Evolutionary conservation across 2,113 vertebrate genomes (phyloP).

Genomic region (Cyanistes caeruleus): DNA sequence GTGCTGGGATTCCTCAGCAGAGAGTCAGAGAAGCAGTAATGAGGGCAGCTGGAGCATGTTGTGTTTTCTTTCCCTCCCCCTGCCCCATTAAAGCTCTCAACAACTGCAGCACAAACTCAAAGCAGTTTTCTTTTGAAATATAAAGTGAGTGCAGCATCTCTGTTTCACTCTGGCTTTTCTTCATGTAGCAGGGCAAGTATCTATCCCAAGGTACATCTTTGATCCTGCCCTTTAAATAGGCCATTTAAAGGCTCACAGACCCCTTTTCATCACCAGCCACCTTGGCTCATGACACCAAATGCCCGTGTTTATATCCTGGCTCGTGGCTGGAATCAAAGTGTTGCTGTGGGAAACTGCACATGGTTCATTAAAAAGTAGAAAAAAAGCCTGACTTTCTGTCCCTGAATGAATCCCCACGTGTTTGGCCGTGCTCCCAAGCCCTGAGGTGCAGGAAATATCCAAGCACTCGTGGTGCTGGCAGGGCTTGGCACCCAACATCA

Average conservation of each 20-base stretch:
- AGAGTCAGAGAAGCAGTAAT: neutral
- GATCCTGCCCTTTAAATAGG: conserved; percentile 27
- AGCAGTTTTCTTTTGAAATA: conserved; percentile 5
- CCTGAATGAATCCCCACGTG: neutral
- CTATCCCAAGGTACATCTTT: neutral
- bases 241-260: neutral
- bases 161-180: neutral
- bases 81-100: neutral
- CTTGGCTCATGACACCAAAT: neutral
- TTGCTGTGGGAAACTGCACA: neutral
- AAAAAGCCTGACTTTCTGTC: neutral
- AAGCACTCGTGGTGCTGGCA: neutral
- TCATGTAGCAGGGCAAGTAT: neutral
- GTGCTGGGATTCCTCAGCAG: neutral
- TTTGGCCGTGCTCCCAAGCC: neutral
- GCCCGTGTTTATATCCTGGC: neutral
- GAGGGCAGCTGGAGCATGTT: neutral
- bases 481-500: neutral
- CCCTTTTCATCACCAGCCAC: conserved; percentile 14
- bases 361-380: neutral
- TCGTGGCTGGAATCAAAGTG: conserved; percentile 26
- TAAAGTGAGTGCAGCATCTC: neutral
- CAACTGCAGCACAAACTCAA: conserved; percentile 10
- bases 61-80: neutral
- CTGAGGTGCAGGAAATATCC: neutral